phyloP scores from a whole-genome alignment of 2,113 vertebrate species.

The Mustela nigripes region DNA sequence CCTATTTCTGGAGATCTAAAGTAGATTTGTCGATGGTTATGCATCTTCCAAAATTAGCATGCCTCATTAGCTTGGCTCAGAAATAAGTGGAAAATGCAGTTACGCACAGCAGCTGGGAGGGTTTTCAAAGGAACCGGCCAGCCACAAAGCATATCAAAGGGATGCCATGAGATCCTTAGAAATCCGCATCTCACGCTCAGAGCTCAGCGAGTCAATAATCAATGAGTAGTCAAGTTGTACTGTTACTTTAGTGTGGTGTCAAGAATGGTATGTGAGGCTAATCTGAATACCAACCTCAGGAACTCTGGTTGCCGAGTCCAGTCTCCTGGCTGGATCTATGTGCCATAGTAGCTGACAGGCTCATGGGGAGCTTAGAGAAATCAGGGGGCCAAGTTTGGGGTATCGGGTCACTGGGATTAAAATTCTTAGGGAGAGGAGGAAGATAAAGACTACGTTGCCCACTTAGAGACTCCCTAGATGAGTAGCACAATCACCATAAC shows the following conservation, averaged over 20 bases:
- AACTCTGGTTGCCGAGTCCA: background rate
- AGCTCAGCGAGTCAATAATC: background rate
- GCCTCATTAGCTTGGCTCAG: constrained; percentile 22
- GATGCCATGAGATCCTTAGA: background rate
- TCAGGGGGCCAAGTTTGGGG: background rate
- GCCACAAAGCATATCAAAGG: background rate
- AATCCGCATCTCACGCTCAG: background rate
- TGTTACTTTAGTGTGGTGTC: background rate
- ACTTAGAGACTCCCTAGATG: fast-evolving
- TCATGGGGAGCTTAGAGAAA: background rate
- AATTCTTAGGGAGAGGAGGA: background rate
- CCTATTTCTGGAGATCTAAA: background rate
- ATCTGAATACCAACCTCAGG: background rate
- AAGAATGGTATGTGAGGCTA: background rate
- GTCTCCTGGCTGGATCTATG: background rate
- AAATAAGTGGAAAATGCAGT: background rate
- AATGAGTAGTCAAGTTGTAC: no score
- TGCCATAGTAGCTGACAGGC: background rate
- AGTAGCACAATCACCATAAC: background rate
- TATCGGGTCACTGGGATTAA: background rate
- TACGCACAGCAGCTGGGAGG: background rate
- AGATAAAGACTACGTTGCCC: background rate
- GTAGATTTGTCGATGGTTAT: constrained; percentile 25
- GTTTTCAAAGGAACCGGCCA: constrained; percentile 13
- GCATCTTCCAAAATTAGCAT: constrained; percentile 49